Conservation (phyloP, 2,888 invertebrate genomes). For the Cryptocephalus primarius region DNA sequence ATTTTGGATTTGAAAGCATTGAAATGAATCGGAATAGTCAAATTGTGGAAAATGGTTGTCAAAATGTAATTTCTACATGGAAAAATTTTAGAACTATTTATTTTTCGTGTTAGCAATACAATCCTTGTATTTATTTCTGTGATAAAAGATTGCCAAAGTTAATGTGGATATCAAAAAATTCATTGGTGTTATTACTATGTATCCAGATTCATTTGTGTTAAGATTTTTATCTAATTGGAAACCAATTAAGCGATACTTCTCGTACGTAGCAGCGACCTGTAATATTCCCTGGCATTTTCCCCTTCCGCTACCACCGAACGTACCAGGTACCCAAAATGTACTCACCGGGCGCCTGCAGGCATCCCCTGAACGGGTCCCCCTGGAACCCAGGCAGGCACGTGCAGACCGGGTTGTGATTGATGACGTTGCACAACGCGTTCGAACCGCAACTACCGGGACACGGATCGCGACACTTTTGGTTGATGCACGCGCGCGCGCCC, state of each 20-base stretch:
- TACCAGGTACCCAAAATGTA: slow-evolving; percentile 2
- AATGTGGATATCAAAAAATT: too few species aligned
- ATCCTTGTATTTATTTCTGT: too few species aligned
- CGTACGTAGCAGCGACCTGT: too few species aligned
- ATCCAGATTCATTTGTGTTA: not conserved
- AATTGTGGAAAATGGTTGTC: too few species aligned
- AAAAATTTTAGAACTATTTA: too few species aligned
- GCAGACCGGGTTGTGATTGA: slow-evolving; percentile 65
- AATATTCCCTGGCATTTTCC: not conserved
- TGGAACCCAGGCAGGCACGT: slow-evolving; percentile 57
- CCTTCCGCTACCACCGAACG: not conserved
- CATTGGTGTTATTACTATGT: not conserved
- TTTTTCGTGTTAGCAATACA: too few species aligned
- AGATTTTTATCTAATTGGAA: not conserved
- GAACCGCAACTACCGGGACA: slow-evolving; percentile 55
- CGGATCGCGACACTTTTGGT: slow-evolving; percentile 61
- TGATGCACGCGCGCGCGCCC: slow-evolving; percentile 55
- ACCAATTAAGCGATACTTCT: too few species aligned
- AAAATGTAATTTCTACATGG: too few species aligned
- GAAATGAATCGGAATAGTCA: too few species aligned
- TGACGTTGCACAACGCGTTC: slow-evolving; percentile 57
- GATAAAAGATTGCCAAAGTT: too few species aligned
- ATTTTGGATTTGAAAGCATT: too few species aligned
- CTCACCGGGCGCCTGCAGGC: slow-evolving; percentile 48
- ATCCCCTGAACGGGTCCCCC: slow-evolving; percentile 69